Base-by-base conservation (phyloP, 2,113 vertebrate genomes). In the Anoplopoma fimbria region DNA sequence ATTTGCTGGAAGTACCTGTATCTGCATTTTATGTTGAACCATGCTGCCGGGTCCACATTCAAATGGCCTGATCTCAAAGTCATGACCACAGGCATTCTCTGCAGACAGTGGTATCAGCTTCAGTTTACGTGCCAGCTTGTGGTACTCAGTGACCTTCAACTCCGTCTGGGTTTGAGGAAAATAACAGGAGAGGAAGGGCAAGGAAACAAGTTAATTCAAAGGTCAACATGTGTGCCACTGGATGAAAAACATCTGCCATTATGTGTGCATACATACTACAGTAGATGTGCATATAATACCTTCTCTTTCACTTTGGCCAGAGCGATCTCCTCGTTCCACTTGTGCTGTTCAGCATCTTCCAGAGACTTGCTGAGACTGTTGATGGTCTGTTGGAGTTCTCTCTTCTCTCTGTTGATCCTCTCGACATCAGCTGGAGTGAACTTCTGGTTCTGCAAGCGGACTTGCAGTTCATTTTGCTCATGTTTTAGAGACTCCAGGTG, bases 251-350 rank as follows among this genome's bases (percentile, higher is more conserved):
- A 40, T 31, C 4, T 27, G 14, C 17, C 23, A 1, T 9, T 34
- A 19, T 12, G n/a, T n/a, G 40, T 33, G 34, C n/a, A 63, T 17
- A 42, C 45, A 58, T 5, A 47, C 9, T 6, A 29, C 55, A 58
- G 55, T 27, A 49, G 4, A 40, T 27, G 9, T 19, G 40, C 65
- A 94, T 90, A 25, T 15, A 31, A 8, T 86, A 99, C 98, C 94
- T 95, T 94, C 62, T 98, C 97, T 88, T 97, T 99, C 76, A 91
- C 94, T 94, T 97, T 97, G 45, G 96, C 96, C 49, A 98, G 94
- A 74, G 96, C 95, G 12, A 99, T 92, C 87, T 99, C 97, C 80
- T 99, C 98, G 62, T 96, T 97, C 98, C 98, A 99, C 90, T 96
- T 88, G 47, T 97, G 96, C 80, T 96, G 96, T 63, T 99, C 94